Evolutionary conservation across 1,140 invertebrate genomes (phyloP).

Genomic region (Lanistes nyassanus): DNA sequence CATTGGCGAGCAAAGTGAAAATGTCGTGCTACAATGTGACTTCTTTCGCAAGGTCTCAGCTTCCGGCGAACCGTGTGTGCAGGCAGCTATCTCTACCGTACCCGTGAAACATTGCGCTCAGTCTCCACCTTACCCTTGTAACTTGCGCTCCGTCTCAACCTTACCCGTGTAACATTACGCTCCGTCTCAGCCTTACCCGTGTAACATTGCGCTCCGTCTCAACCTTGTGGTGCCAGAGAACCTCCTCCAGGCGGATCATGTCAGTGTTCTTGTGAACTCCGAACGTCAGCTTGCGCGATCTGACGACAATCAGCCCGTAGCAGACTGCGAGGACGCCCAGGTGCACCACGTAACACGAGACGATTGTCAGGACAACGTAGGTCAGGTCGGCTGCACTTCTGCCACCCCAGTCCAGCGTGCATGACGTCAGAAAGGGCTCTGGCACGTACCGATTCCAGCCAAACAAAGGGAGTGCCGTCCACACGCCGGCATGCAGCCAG

Average conservation of each 20-base stretch:
- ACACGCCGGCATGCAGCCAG: conserved; percentile 29
- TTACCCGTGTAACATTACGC: too few relatives aligned
- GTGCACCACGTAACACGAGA: conserved; percentile 21
- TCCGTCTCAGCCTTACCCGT: conserved; percentile 9
- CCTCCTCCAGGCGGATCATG: conserved; percentile 11
- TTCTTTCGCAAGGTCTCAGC: too few relatives aligned
- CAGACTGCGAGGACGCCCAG: conserved; percentile 25
- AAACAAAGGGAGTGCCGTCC: conserved; percentile 32
- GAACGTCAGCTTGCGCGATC: conserved; percentile 13
- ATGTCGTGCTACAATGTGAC: too few relatives aligned
- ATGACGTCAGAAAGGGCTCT: conserved; percentile 36
- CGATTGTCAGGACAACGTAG: conserved; percentile 27
- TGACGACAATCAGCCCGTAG: not conserved
- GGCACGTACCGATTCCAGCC: conserved; percentile 34
- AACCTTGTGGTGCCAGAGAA: conserved; percentile 27
- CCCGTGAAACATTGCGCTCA: too few relatives aligned
- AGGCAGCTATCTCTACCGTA: too few relatives aligned
- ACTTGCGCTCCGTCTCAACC: too few relatives aligned
- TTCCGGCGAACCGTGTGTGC: too few relatives aligned
- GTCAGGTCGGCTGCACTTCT: not conserved
- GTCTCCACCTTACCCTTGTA: too few relatives aligned
- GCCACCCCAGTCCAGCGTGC: conserved; percentile 31
- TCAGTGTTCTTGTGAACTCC: not conserved
- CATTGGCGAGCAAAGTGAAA: too few relatives aligned
- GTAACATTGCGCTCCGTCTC: conserved; percentile 18